Evolutionary conservation across 2,888 invertebrate genomes (phyloP).

Genomic region (Amiota minor): DNA sequence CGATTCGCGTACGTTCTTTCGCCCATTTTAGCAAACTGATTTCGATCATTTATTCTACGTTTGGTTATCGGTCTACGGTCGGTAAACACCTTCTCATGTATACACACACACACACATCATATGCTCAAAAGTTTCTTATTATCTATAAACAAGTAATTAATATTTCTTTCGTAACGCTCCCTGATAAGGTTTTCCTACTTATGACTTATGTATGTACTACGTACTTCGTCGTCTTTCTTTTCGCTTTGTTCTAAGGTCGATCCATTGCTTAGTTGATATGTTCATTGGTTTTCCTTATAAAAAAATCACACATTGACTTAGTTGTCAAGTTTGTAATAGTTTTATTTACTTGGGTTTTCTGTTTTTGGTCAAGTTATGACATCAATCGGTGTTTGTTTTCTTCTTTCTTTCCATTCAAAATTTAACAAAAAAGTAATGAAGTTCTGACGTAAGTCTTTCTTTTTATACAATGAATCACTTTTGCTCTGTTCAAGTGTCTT

Average conservation of each 20-base stretch:
- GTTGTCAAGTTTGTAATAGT: constrained; percentile 9
- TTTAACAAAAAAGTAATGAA: background rate
- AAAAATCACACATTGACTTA: background rate
- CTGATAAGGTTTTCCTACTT: too few relatives aligned
- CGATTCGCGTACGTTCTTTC: background rate
- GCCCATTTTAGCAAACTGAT: background rate
- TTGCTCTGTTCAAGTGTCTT: background rate
- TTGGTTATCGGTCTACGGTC: constrained; percentile 35
- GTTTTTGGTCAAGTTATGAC: constrained; percentile 10
- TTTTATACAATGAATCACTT: constrained; percentile 8
- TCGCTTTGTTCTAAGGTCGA: constrained; percentile 3
- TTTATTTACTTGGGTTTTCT: background rate
- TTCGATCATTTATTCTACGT: background rate
- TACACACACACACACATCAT: background rate
- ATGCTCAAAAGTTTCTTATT: constrained; percentile 31
- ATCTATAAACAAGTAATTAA: background rate
- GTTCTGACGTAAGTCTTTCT: constrained; percentile 9
- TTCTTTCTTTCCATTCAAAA: constrained; percentile 5
- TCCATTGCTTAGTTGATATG: background rate
- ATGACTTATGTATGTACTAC: too few relatives aligned
- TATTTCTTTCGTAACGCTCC: background rate
- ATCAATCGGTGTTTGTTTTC: constrained; percentile 15
- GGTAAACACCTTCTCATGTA: background rate
- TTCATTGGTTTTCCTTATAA: background rate
- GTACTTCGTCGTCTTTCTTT: background rate